These are phyloP conservation scores for Drosophila mauritiana DNA, from an alignment of 1,140 invertebrate species.

Conservation along the genomic window DNA sequence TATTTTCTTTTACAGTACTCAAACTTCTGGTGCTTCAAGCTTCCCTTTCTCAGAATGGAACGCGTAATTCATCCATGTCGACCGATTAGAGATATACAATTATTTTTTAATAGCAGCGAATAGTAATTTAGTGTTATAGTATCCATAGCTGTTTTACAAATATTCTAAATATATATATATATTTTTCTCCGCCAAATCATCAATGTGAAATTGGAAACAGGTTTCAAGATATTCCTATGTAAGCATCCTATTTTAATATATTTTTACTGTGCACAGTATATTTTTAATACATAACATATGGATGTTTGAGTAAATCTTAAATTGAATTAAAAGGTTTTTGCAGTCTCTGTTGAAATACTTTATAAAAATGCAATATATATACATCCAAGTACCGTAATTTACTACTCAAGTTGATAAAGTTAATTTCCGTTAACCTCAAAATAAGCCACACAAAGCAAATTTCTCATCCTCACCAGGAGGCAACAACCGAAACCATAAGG, in stretches of 20 bases:
- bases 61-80: neutral
- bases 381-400: conserved; percentile 23
- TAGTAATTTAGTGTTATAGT: too few species aligned
- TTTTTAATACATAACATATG: too few species aligned
- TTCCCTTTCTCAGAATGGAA: neutral
- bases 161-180: neutral
- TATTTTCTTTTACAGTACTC: neutral
- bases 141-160: neutral
- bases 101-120: neutral
- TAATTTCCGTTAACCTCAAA: conserved; percentile 30
- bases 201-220: too few species aligned
- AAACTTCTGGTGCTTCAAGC: conserved; percentile 5
- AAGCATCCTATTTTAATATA: too few species aligned
- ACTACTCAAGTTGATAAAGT: conserved; percentile 28
- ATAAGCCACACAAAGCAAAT: conserved; percentile 40
- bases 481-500: conserved; percentile 40
- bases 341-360: neutral
- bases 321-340: too few species aligned
- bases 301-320: too few species aligned
- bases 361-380: neutral
- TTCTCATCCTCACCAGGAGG: conserved; percentile 26
- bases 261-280: too few species aligned
- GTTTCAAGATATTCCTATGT: too few species aligned
- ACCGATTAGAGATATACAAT: neutral
- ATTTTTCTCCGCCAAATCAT: neutral